Evolutionary conservation across 2,113 vertebrate species (phyloP), one percentile per base, ranked within the genome.

Genomic region (Siphamia tubifer): DNA sequence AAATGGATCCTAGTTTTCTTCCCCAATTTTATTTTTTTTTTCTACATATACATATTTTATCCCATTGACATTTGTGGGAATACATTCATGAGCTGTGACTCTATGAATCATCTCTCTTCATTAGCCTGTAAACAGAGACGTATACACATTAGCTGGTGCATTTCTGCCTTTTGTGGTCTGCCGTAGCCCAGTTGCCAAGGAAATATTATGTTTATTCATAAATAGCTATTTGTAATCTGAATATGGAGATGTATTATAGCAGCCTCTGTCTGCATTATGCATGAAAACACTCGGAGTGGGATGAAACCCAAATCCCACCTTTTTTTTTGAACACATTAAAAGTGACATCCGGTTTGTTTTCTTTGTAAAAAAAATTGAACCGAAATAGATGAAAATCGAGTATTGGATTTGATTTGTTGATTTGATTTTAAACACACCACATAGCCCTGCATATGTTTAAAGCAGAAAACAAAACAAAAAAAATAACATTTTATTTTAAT

Each of bases 201-300:
- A 56, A 66, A 77, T 57, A 38, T 21, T 25, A 53, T 70, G 60
- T 60, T 62, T 72, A 77, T 77, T 72, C 63, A 68, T 68, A 79
- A 52, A 76, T 61, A 48, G 12, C 13, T 34, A 42, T 62, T 61
- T 81, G 39, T 72, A 25, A 77, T 73, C 19, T 76, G 60, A 79
- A 83, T 74, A 74, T 70, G 56, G 23, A 64, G 51, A 77, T 65
- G 67, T 44, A 69, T 44, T 68, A 57, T n/a, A 73, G 43, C 55
- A 68, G 44, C 60, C 69, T 75, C 53, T 54, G 28, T 77, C 49
- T 80, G 63, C 62, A 77, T 74, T 74, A 75, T 73, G 38, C 67
- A 78, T 78, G 43, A 49, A 38, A 45, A 45, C 45, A 40, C 25
- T 21, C 58, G 54, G 19, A 19, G 8, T 61, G 49, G 53, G 44